Conservation (phyloP, 2,797 vertebrate genomes). For the Myotis daubentonii region DNA sequence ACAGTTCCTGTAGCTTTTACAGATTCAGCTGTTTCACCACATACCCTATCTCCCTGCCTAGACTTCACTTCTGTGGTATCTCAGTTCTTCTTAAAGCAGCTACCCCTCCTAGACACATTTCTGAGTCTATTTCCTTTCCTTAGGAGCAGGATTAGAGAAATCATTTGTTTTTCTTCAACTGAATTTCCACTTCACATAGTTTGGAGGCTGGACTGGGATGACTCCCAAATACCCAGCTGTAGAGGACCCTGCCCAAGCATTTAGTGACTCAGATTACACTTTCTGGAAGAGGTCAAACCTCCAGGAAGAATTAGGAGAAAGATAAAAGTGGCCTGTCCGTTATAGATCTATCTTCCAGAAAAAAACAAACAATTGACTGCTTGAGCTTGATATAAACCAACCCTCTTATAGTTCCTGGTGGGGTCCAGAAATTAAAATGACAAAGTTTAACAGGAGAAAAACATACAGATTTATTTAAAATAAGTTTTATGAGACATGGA, state of each 20-base stretch:
- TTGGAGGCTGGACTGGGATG: not conserved
- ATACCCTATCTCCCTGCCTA: not conserved
- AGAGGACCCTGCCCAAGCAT: not conserved
- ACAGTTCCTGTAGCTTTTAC: not conserved
- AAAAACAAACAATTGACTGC: not conserved
- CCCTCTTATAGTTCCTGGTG: not conserved
- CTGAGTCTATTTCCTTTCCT: not conserved
- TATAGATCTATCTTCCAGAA: not conserved
- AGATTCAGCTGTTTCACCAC: not conserved
- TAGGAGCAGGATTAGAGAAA: not conserved
- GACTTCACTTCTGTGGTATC: not conserved
- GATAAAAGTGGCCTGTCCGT: not conserved
- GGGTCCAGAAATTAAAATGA: not conserved
- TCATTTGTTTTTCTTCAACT: not conserved
- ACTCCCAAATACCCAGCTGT: not conserved
- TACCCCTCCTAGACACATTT: not conserved
- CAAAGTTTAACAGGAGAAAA: not conserved
- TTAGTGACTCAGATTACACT: not conserved
- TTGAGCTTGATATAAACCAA: not conserved
- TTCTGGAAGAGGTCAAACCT: constrained; percentile 4
- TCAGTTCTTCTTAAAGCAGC: not conserved
- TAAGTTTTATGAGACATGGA: not conserved
- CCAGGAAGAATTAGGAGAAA: not conserved
- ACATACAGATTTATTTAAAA: not conserved
- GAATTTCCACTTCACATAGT: not conserved